Percentiles rank a stretch among this genome's conserved stretches.
Conservation (phyloP, 2,113 vertebrate genomes). For the Onychostoma macrolepis region DNA sequence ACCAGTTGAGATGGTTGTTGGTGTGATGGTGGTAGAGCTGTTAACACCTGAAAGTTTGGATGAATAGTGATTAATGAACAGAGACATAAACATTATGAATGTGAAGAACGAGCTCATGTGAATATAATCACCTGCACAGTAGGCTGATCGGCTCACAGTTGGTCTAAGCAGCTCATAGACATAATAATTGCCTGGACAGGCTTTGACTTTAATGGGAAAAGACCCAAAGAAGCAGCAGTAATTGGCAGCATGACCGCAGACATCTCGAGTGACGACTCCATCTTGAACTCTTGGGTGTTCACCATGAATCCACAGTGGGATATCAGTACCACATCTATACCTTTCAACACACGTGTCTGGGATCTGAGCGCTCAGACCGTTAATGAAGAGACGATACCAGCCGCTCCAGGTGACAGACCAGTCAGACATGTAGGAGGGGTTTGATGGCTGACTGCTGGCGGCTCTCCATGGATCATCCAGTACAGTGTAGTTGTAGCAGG, state of each 20-base stretch:
- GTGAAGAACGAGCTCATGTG: not conserved
- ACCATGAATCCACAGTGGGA: slow-evolving; percentile 31
- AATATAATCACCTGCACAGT: slow-evolving; percentile 50
- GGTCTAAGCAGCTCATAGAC: slow-evolving; percentile 44
- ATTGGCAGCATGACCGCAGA: not conserved
- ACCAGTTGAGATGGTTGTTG: not conserved
- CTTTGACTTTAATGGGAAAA: slow-evolving; percentile 41
- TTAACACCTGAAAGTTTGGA: not conserved
- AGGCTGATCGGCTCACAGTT: not conserved
- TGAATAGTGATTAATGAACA: not conserved
- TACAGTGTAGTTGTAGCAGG: slow-evolving; percentile 21
- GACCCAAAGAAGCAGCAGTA: slow-evolving; percentile 24
- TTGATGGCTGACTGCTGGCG: not conserved
- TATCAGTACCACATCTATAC: slow-evolving; percentile 6
- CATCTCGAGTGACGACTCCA: slow-evolving; percentile 17
- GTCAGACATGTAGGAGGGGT: not conserved
- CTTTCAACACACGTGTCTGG: slow-evolving; percentile 22
- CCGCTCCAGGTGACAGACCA: not conserved
- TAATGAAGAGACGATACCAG: slow-evolving; percentile 20
- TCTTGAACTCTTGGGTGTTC: slow-evolving; percentile 29
- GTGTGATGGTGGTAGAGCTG: not conserved
- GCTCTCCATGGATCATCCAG: slow-evolving; percentile 6
- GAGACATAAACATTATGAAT: not conserved
- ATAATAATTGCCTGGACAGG: slow-evolving; percentile 46
- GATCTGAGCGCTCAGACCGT: not conserved